These are phyloP conservation scores for Xestia sexstrigata DNA, from an alignment of 2,888 invertebrate genomes.

Conservation along the genomic window DNA sequence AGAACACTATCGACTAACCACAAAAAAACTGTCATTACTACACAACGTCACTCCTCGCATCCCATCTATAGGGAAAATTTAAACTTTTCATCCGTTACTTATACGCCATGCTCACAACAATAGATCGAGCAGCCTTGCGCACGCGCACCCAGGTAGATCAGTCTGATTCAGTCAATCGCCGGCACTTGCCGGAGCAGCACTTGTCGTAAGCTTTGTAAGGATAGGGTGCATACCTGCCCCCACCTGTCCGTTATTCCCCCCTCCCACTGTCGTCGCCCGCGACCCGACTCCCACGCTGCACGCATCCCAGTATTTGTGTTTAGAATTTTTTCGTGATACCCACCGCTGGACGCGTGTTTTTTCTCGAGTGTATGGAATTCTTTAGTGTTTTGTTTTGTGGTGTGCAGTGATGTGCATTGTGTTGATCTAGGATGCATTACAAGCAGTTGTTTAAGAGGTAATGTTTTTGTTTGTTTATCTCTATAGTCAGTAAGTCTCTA, in stretches of 20 bases:
- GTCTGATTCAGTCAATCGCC: slow-evolving; percentile 70
- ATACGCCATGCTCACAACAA: slow-evolving; percentile 37
- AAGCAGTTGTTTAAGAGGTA: slow-evolving; percentile 88
- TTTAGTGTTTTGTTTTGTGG: slow-evolving; percentile 72
- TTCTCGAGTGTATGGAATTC: slow-evolving; percentile 66
- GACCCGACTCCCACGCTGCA: slow-evolving; percentile 74
- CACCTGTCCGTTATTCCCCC: slow-evolving; percentile 61
- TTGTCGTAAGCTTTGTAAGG: slow-evolving; percentile 67
- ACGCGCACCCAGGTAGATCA: slow-evolving; percentile 67
- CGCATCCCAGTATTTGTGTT: slow-evolving; percentile 77
- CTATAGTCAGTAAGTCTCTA: slow-evolving; percentile 18
- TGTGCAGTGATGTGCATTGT: slow-evolving; percentile 75
- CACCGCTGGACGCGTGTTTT: slow-evolving; percentile 75
- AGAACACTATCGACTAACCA: slow-evolving; percentile 28
- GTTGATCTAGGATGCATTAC: slow-evolving; percentile 84
- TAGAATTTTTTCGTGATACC: slow-evolving; percentile 82
- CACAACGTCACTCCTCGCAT: slow-evolving; percentile 29
- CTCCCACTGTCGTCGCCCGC: slow-evolving; percentile 70
- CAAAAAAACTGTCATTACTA: slow-evolving; percentile 24
- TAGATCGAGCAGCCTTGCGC: slow-evolving; percentile 64
- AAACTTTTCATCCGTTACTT: slow-evolving; percentile 65
- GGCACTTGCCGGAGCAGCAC: slow-evolving; percentile 75
- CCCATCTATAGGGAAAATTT: slow-evolving; percentile 61
- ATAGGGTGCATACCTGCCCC: slow-evolving; percentile 67
- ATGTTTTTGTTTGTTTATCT: slow-evolving; percentile 43